Evolutionary conservation across 2,113 vertebrate genomes (phyloP).

Genomic region (Silurus asotus): DNA sequence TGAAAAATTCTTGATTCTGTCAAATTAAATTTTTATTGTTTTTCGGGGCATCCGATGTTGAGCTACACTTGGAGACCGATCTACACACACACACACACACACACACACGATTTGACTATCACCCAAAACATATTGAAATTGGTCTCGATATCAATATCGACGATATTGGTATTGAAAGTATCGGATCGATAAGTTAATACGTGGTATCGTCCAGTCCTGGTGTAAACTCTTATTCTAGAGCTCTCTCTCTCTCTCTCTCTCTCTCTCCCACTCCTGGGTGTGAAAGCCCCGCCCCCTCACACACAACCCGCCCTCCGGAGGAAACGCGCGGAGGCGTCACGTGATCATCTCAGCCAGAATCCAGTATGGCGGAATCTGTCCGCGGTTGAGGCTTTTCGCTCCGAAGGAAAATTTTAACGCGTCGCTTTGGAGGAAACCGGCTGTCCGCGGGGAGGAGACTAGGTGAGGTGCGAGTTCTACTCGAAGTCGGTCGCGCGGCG

Average conservation of each 20-base stretch:
- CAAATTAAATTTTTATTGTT: too few relatives aligned
- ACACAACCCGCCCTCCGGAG: conserved; percentile 64
- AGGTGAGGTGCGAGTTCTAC: conserved; percentile 44
- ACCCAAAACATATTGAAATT: too few relatives aligned
- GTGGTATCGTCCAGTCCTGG: too few relatives aligned
- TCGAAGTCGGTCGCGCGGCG: neutral
- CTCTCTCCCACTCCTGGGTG: neutral
- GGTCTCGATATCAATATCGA: too few relatives aligned
- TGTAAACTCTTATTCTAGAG: conserved; percentile 5
- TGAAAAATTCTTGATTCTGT: too few relatives aligned
- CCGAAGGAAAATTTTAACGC: conserved; percentile 61
- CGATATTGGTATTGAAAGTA: too few relatives aligned
- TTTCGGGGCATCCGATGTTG: too few relatives aligned
- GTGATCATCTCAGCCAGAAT: conserved; percentile 63
- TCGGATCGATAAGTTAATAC: too few relatives aligned
- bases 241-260: neutral
- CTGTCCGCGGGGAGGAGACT: conserved; percentile 26
- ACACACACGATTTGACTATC: too few relatives aligned
- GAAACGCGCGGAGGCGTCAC: conserved; percentile 67
- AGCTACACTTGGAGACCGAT: too few relatives aligned
- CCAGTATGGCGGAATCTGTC: conserved; percentile 70
- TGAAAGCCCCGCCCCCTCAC: neutral
- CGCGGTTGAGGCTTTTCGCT: conserved; percentile 52
- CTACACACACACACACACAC: too few relatives aligned
- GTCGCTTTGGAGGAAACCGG: conserved; percentile 31